Percentiles rank a stretch among this genome's conserved stretches.
phyloP scores from a whole-genome alignment of 2,797 vertebrate species.

The Holocentrus rufus region DNA sequence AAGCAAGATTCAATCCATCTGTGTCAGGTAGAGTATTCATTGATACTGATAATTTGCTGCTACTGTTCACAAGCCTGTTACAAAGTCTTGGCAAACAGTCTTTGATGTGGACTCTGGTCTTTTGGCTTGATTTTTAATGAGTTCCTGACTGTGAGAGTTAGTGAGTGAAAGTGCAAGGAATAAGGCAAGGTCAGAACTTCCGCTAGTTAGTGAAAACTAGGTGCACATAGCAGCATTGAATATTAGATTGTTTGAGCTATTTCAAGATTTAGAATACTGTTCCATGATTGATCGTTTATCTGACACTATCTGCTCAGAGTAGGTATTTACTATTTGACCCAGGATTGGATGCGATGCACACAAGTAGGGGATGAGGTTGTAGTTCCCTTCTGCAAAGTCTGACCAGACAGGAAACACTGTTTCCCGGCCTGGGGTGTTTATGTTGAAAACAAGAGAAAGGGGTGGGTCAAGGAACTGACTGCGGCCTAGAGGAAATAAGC shows the following conservation, averaged over 20 bases:
- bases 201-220: too few relatives aligned
- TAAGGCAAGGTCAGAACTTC: too few relatives aligned
- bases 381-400: slow-evolving; percentile 33
- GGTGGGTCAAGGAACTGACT: slow-evolving; percentile 55
- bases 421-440: slow-evolving; percentile 28
- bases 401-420: slow-evolving; percentile 57
- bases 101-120: too few relatives aligned
- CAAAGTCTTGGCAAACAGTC: too few relatives aligned
- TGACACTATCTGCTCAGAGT: neutral
- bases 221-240: too few relatives aligned
- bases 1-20: too few relatives aligned
- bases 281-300: neutral
- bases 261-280: neutral
- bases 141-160: too few relatives aligned
- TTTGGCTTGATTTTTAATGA: too few relatives aligned
- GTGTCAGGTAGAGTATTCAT: too few relatives aligned
- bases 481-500: slow-evolving; percentile 53
- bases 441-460: slow-evolving; percentile 56
- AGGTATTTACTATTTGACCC: slow-evolving; percentile 9
- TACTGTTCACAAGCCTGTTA: too few relatives aligned
- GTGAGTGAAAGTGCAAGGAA: too few relatives aligned
- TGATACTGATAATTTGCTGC: too few relatives aligned
- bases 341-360: neutral
- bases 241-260: neutral
- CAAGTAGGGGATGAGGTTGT: neutral